These are phyloP conservation scores for Jaculus jaculus DNA, from an alignment of 2,113 vertebrate species.

Conservation along the genomic window DNA sequence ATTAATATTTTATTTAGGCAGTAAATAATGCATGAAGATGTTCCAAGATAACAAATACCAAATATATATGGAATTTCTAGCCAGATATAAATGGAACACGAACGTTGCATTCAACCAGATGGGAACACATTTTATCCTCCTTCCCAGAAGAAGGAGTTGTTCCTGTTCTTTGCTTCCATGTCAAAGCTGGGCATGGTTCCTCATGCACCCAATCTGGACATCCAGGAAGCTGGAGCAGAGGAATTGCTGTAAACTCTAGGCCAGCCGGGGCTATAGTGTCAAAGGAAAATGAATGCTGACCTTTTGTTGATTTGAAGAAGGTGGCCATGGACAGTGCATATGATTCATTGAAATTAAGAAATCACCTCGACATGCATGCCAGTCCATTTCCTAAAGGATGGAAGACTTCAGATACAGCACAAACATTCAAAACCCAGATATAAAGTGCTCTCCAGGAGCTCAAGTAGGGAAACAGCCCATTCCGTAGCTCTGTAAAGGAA, in stretches of 20 bases:
- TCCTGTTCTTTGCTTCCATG: conserved; percentile 4
- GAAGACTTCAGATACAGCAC: not conserved
- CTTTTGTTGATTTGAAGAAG: conserved; percentile 50
- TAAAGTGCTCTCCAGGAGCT: not conserved
- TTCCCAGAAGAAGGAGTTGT: conserved; percentile 10
- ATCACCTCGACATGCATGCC: not conserved
- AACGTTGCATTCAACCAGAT: not conserved
- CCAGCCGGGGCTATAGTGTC: not conserved
- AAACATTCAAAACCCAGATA: not conserved
- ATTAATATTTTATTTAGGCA: conserved; percentile 14
- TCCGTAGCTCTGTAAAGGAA: not conserved
- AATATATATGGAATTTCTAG: not conserved
- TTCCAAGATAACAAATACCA: not conserved
- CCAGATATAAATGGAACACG: not conserved
- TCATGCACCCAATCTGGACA: too few relatives aligned
- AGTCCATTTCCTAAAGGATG: conserved; percentile 16
- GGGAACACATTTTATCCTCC: not conserved
- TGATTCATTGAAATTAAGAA: conserved; percentile 15
- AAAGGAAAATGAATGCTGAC: not conserved
- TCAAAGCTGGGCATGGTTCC: not conserved
- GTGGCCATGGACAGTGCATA: not conserved
- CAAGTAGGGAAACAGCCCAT: not conserved
- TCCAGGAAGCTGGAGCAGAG: not conserved
- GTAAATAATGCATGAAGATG: not conserved
- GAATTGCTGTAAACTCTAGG: not conserved